phyloP scores from a whole-genome alignment of 2,113 vertebrate genomes.

The Grammomys surdaster region DNA sequence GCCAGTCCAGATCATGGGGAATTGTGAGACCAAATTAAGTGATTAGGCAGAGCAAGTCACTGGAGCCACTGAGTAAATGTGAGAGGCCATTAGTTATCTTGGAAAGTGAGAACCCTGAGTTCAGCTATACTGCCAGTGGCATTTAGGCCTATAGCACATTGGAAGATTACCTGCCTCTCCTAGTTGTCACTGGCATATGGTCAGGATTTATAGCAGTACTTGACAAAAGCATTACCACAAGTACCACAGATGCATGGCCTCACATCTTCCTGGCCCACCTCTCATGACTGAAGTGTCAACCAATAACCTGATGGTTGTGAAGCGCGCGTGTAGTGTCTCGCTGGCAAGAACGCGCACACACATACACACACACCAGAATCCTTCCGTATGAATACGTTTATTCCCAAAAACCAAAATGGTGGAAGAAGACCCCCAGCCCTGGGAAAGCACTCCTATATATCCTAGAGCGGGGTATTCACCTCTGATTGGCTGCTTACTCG shows the following conservation, averaged over 20 bases:
- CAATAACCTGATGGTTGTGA: neutral
- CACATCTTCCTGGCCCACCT: neutral
- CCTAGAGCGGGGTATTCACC: no score
- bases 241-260: neutral
- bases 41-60: neutral
- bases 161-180: neutral
- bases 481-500: no score
- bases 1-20: neutral
- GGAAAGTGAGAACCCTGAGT: neutral
- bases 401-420: no score
- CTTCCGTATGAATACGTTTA: no score
- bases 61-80: neutral
- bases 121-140: neutral
- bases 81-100: slow-evolving; percentile 13
- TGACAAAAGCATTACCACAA: neutral
- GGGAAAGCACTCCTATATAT: no score
- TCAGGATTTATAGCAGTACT: neutral
- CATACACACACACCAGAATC: no score
- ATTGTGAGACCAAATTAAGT: slow-evolving; percentile 43
- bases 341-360: no score
- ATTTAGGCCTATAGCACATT: neutral
- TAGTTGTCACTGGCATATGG: neutral
- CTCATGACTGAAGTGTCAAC: neutral
- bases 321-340: no score
- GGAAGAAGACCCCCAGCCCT: no score